These are phyloP conservation scores for Arnoldichthys spilopterus DNA, from an alignment of 2,797 vertebrate genomes.

Conservation along the genomic window DNA sequence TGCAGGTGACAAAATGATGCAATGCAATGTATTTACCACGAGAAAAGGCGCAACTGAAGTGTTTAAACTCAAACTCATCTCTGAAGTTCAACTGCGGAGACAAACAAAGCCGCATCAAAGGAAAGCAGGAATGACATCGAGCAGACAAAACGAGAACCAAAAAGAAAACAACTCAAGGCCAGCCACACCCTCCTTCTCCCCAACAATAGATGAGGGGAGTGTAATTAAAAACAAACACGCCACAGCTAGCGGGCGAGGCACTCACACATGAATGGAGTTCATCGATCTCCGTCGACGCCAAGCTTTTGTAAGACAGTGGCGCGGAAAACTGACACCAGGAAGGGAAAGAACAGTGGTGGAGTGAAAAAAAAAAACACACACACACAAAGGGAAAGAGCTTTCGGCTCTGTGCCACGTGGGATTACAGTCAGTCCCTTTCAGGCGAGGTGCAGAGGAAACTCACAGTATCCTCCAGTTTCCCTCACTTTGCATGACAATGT, in stretches of 20 bases:
- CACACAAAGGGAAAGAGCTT: constrained; percentile 38
- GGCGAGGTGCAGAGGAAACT: constrained; percentile 50
- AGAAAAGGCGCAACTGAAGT: no score
- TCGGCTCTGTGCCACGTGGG: constrained; percentile 52
- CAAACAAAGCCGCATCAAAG: neutral
- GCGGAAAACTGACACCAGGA: constrained; percentile 57
- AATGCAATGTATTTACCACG: no score
- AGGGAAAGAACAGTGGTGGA: constrained; percentile 47
- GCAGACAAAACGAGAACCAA: constrained; percentile 13
- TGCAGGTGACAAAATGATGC: no score
- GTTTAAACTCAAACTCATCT: neutral
- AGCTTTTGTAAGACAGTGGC: constrained; percentile 46
- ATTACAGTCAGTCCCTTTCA: constrained; percentile 59
- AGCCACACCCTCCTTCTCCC: constrained; percentile 37
- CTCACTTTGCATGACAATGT: constrained; percentile 61
- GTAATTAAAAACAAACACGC: constrained; percentile 60
- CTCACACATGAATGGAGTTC: constrained; percentile 39
- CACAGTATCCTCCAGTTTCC: constrained; percentile 51
- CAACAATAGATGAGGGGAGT: constrained; percentile 42
- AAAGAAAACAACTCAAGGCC: constrained; percentile 22
- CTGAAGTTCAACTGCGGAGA: neutral
- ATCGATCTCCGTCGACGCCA: constrained; percentile 56
- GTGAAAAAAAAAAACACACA: constrained; percentile 28
- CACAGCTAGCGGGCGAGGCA: neutral
- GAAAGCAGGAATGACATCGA: constrained; percentile 2